These are phyloP conservation scores for Celastrina argiolus DNA, from an alignment of 2,888 invertebrate genomes.

Conservation along the genomic window DNA sequence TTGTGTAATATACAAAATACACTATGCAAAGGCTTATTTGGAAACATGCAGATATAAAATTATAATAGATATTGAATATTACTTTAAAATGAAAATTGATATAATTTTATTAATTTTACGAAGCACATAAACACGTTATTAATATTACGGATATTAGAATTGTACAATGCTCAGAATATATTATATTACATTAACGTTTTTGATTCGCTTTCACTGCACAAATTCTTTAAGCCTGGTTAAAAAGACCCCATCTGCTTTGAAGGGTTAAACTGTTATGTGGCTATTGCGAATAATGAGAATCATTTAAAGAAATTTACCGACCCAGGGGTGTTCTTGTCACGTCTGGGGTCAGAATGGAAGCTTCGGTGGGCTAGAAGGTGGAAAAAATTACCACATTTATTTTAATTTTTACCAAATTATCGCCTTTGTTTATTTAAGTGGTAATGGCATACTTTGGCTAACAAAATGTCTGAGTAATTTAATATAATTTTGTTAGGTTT, in stretches of 20 bases:
- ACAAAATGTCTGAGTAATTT: background rate
- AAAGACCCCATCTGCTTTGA: constrained; percentile 63
- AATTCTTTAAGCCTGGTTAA: constrained; percentile 31
- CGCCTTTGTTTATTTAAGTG: constrained; percentile 10
- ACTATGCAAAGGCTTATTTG: too few species aligned
- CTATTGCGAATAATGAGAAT: constrained; percentile 69
- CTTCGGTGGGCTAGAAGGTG: constrained; percentile 39
- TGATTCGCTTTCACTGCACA: constrained; percentile 34
- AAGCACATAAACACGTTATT: too few species aligned
- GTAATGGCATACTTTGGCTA: background rate
- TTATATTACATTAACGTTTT: constrained; percentile 30
- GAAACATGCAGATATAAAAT: too few species aligned
- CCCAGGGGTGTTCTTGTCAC: constrained; percentile 48
- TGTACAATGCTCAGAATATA: background rate
- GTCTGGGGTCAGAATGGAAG: constrained; percentile 48
- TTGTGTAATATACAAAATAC: too few species aligned
- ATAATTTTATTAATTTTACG: too few species aligned
- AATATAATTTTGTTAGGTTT: too few species aligned
- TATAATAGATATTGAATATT: too few species aligned
- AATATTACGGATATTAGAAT: too few species aligned
- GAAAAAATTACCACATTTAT: constrained; percentile 30
- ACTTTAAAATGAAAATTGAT: too few species aligned
- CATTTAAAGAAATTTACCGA: constrained; percentile 69
- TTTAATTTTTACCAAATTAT: constrained; percentile 8
- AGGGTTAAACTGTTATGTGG: constrained; percentile 70